Evolutionary conservation across 2,113 vertebrate genomes (phyloP).

Genomic region (Fukomys damarensis): DNA sequence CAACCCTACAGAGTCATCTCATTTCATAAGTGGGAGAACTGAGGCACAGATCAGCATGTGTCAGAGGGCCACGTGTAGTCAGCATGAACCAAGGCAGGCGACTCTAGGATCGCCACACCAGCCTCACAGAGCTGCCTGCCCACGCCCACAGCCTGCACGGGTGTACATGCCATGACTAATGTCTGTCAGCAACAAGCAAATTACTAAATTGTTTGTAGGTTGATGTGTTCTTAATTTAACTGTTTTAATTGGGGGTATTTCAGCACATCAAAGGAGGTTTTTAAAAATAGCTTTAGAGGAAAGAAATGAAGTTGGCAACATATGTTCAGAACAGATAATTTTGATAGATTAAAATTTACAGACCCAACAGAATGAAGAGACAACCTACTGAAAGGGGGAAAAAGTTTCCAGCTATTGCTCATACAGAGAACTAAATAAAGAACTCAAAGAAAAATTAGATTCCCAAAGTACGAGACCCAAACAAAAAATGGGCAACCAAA

Average conservation of each 20-base stretch:
- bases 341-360: slow-evolving; percentile 18
- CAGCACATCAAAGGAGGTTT: slow-evolving; percentile 14
- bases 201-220: not conserved
- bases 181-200: slow-evolving; percentile 15
- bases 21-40: not conserved
- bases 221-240: slow-evolving; percentile 44
- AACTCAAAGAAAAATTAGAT: not conserved
- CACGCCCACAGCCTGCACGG: not conserved
- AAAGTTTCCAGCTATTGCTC: not conserved
- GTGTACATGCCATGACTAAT: not conserved
- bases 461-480: not conserved
- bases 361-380: not conserved
- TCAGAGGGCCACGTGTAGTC: not conserved
- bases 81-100: not conserved
- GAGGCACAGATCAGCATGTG: not conserved
- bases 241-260: slow-evolving; percentile 5
- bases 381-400: not conserved
- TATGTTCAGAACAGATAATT: not conserved
- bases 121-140: not conserved
- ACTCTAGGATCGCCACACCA: not conserved
- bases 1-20: not conserved
- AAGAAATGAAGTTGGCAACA: not conserved
- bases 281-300: not conserved
- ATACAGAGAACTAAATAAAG: not conserved
- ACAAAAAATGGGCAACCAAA: not conserved